Conservation (phyloP, 2,797 vertebrate genomes). For the Notolabrus celidotus region DNA sequence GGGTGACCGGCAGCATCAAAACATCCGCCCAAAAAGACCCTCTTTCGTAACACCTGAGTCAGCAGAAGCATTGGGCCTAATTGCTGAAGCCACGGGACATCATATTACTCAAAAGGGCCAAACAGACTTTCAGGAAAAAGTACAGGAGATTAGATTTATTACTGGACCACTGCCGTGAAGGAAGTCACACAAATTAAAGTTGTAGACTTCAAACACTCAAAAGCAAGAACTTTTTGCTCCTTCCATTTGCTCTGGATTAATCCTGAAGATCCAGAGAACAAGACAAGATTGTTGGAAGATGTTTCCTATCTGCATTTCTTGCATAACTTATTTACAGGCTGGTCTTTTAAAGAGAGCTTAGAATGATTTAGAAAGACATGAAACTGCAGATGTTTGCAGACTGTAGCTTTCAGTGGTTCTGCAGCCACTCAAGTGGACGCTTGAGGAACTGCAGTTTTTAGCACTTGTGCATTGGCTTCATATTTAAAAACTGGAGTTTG, state of each 20-base stretch:
- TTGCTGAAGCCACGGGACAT: conserved; percentile 38
- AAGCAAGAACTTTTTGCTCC: neutral
- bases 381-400: too few species aligned
- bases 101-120: conserved; percentile 28
- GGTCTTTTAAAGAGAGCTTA: too few species aligned
- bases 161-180: neutral
- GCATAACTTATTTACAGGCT: too few species aligned
- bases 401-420: too few species aligned
- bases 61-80: conserved; percentile 31
- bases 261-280: neutral
- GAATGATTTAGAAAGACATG: too few species aligned
- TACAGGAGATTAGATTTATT: neutral
- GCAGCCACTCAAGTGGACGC: too few species aligned
- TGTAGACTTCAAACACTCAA: neutral
- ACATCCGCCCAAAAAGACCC: conserved; percentile 38
- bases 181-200: neutral
- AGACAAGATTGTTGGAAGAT: neutral
- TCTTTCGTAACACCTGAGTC: conserved; percentile 57
- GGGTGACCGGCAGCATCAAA: conserved; percentile 42
- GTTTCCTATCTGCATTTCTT: too few species aligned
- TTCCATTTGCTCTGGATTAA: neutral
- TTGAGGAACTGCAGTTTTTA: too few species aligned
- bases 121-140: conserved; percentile 11
- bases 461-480: too few species aligned
- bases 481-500: too few species aligned